These are phyloP conservation scores for Hemicentrotus pulcherrimus DNA, from an alignment of 35 echinoderm and acorn worm genomes.

Conservation along the genomic window DNA sequence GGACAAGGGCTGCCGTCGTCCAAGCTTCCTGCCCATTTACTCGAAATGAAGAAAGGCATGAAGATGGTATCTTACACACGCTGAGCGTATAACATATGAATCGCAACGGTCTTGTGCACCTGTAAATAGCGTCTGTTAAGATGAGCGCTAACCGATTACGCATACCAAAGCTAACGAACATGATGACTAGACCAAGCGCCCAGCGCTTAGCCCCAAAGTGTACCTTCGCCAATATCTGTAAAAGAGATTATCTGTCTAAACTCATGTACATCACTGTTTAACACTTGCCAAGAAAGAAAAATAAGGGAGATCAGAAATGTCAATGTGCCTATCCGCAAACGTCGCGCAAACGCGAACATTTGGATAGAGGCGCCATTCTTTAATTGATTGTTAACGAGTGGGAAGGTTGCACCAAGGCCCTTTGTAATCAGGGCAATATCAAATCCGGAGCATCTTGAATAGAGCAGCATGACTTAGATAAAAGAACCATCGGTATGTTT, in stretches of 20 bases:
- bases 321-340: neutral
- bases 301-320: constrained; percentile 8
- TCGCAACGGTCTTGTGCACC: neutral
- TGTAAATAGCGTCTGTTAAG: neutral
- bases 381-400: constrained; percentile 5
- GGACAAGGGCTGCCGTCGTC: neutral
- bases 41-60: neutral
- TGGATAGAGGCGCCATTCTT: neutral
- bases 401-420: neutral
- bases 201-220: neutral
- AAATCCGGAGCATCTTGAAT: neutral
- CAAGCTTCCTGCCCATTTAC: neutral
- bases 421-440: neutral
- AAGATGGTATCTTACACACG: neutral
- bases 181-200: neutral
- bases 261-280: neutral
- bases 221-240: neutral
- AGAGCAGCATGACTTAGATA: constrained; percentile 1
- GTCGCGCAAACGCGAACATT: neutral
- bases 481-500: neutral
- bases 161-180: constrained; percentile 10
- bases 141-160: neutral
- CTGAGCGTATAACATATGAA: neutral
- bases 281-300: neutral
- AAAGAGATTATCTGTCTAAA: constrained; percentile 4